Conservation (phyloP, 2,888 invertebrate genomes). For the Artemia sp. region DNA sequence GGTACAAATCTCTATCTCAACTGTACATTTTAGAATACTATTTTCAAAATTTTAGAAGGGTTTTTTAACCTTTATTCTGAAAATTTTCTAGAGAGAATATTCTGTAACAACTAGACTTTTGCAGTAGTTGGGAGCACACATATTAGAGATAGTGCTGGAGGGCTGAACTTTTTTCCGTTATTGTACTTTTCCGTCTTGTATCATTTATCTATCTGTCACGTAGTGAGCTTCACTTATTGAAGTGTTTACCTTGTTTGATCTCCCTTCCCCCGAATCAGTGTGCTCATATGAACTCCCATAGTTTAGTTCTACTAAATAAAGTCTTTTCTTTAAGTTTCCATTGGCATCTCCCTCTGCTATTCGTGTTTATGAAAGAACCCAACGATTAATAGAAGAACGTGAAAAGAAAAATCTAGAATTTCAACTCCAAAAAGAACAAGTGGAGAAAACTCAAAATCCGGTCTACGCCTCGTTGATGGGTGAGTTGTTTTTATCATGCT, state of each 20-base stretch:
- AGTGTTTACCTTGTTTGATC: constrained; percentile 9
- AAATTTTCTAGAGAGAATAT: too few relatives aligned
- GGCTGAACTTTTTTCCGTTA: too few relatives aligned
- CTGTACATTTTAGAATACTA: too few relatives aligned
- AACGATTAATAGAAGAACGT: constrained; percentile 42
- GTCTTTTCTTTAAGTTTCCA: constrained; percentile 46
- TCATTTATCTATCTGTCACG: too few relatives aligned
- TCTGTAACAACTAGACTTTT: too few relatives aligned
- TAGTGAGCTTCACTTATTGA: neutral
- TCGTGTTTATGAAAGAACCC: constrained; percentile 41
- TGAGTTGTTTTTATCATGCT: constrained; percentile 9
- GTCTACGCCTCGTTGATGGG: constrained; percentile 45
- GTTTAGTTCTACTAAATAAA: constrained; percentile 18
- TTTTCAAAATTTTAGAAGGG: too few relatives aligned
- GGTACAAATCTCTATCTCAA: too few relatives aligned
- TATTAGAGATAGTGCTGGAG: too few relatives aligned
- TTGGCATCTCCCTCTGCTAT: constrained; percentile 51
- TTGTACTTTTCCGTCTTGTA: too few relatives aligned
- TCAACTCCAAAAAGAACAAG: constrained; percentile 39
- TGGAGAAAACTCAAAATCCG: constrained; percentile 35
- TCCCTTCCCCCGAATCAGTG: neutral
- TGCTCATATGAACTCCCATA: neutral
- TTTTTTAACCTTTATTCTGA: too few relatives aligned
- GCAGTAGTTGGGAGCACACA: too few relatives aligned
- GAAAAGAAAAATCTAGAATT: constrained; percentile 37